Evolutionary conservation across 2,888 invertebrate genomes (phyloP).

Genomic region (Capitulum mitella): DNA sequence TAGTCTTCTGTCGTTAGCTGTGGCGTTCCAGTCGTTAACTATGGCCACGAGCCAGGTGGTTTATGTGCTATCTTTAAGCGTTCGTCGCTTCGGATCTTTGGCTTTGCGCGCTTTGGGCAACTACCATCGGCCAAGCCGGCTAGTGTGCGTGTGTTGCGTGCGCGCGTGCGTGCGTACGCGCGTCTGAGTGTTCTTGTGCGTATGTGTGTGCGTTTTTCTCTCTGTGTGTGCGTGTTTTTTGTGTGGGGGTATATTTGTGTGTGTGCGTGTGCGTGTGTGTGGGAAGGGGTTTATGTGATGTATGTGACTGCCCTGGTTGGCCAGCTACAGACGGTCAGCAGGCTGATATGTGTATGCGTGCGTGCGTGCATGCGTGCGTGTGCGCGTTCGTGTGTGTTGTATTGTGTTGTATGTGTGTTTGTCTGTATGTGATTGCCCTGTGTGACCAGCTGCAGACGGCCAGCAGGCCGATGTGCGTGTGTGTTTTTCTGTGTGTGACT

Average conservation of each 20-base stretch:
- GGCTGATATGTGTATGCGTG: not conserved
- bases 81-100: no score
- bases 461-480: not conserved
- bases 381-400: no score
- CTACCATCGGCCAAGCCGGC: no score
- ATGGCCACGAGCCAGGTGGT: no score
- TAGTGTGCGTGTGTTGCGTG: not conserved
- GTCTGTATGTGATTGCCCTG: not conserved
- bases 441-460: not conserved
- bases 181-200: not conserved
- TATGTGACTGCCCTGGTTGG: not conserved
- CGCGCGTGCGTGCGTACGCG: not conserved
- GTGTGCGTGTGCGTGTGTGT: conserved; percentile 9
- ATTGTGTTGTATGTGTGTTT: conserved; percentile 7
- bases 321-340: no score
- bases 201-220: not conserved
- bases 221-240: not conserved
- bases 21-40: no score
- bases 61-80: no score
- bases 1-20: no score
- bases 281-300: not conserved
- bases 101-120: no score
- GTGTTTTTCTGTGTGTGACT: not conserved
- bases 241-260: not conserved
- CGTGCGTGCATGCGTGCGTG: not conserved